Evolutionary conservation across 2,113 vertebrate genomes (phyloP).

Genomic region (Pica pica): DNA sequence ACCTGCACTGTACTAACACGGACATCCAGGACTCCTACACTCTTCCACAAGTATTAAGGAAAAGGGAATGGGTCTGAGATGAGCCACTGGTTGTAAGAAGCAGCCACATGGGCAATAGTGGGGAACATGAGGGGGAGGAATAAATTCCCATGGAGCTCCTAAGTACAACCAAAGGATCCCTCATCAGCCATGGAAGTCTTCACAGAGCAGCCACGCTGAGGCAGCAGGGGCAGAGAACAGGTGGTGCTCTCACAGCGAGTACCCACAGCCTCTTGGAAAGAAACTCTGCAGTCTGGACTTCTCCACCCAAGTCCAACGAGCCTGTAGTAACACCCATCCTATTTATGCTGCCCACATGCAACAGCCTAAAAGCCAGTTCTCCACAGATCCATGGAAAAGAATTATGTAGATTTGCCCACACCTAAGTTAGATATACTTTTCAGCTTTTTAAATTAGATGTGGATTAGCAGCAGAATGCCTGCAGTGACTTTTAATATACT

Average conservation of each 20-base stretch:
- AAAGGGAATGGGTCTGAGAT: neutral
- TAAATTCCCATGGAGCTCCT: neutral
- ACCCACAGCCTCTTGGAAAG: neutral
- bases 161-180: neutral
- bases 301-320: fast-evolving
- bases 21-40: neutral
- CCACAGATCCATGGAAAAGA: neutral
- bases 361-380: neutral
- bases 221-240: neutral
- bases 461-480: neutral
- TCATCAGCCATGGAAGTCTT: neutral
- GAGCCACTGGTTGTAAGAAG: neutral
- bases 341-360: neutral
- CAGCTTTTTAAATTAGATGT: neutral
- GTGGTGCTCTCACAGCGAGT: fast-evolving
- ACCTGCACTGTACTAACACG: neutral
- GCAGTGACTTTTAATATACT: neutral
- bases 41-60: neutral
- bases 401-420: neutral
- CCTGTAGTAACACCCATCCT: neutral
- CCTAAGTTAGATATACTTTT: neutral
- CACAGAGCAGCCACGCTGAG: neutral
- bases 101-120: fast-evolving
- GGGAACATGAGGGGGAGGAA: neutral
- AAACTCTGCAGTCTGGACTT: neutral